Evolutionary conservation across 2,888 invertebrate species (phyloP), one percentile per base, ranked within the genome.

Genomic region (Dorcus hopei): DNA sequence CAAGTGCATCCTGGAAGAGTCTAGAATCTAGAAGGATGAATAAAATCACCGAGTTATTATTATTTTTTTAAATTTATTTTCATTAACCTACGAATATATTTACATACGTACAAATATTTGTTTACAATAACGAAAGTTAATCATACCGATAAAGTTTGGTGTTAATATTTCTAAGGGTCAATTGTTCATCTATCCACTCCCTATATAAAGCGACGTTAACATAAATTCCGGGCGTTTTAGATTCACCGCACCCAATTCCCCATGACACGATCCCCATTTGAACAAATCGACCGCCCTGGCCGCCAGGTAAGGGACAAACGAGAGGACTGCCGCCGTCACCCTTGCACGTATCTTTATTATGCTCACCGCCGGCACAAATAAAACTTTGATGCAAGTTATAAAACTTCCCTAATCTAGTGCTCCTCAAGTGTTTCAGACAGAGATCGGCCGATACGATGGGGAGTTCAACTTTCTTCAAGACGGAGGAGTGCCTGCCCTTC

Each of bases 181-280:
- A 54, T 56, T 72, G 65, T 9, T 68, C 61, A 61, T 75, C 74
- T 42, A 93, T 87, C 92, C 93, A 93, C 9, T 78, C 74, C 1
- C 87, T 80, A 9, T 87, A 81, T 38, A 80, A 73, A 0, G 85
- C 81, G 1, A 93, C 83, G 72, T 88, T 87, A 0, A 86, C 88
- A 72, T 92, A 93, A 0, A 91, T 89, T 0, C 89, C 91, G 0
- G 91, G 91, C 16, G 84, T 81, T 42, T 82, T 80, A 51, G 82
- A 79, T 53, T 82, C 81, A 0, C 90, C 91, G 68, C 93, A 93
- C 0, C 88, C 89, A 62, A 93, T 87, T 14, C 93, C 92, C 92
- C 92, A 93, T 1, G 91, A 86, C 0, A 92, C 91, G 42, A 91
- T 87, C 1, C 90, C 90, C 9, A 72, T 81, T 65, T 85, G 86